Percentiles rank a stretch among this genome's conserved stretches.
Evolutionary conservation across 2,888 invertebrate genomes (phyloP).

Genomic region (Acanthococcus lagerstroemiae): DNA sequence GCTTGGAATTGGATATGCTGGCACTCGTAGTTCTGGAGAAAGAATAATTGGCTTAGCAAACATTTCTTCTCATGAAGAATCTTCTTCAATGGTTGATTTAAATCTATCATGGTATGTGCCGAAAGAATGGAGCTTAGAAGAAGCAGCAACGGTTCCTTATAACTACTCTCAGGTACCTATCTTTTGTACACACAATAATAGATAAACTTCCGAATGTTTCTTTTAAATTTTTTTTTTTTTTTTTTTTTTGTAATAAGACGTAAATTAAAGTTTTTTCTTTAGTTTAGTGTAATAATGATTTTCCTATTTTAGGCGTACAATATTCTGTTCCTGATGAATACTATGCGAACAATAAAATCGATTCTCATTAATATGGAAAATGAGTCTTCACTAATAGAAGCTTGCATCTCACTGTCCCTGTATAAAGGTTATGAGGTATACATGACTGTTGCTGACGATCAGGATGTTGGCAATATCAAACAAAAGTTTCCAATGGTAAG

Average conservation of each 20-base stretch:
- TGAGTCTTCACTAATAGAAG: slow-evolving; percentile 13
- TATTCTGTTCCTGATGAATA: not conserved
- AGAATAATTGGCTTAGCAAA: slow-evolving; percentile 15
- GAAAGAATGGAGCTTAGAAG: slow-evolving; percentile 13
- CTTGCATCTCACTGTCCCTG: slow-evolving; percentile 22
- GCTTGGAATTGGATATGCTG: not conserved
- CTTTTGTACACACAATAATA: not conserved
- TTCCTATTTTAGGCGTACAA: slow-evolving; percentile 24
- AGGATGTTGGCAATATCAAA: slow-evolving; percentile 15
- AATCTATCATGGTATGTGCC: slow-evolving; percentile 13
- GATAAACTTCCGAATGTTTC: too few species aligned
- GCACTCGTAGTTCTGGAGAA: not conserved
- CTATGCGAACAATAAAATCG: not conserved
- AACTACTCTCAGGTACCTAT: slow-evolving; percentile 4
- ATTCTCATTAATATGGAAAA: slow-evolving; percentile 1
- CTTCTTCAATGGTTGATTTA: not conserved
- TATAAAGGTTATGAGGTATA: slow-evolving; percentile 17
- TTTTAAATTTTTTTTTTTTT: too few species aligned
- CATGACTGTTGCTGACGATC: slow-evolving; percentile 12
- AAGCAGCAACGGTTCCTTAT: slow-evolving; percentile 5
- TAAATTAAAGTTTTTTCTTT: too few species aligned
- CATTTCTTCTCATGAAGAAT: not conserved
- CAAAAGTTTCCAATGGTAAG: slow-evolving; percentile 31
- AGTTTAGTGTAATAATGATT: too few species aligned
- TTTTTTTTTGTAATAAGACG: too few species aligned